Evolutionary conservation across 2,888 invertebrate species (phyloP), one percentile per base, ranked within the genome.

Genomic region (Melikaiella ostensackeni): DNA sequence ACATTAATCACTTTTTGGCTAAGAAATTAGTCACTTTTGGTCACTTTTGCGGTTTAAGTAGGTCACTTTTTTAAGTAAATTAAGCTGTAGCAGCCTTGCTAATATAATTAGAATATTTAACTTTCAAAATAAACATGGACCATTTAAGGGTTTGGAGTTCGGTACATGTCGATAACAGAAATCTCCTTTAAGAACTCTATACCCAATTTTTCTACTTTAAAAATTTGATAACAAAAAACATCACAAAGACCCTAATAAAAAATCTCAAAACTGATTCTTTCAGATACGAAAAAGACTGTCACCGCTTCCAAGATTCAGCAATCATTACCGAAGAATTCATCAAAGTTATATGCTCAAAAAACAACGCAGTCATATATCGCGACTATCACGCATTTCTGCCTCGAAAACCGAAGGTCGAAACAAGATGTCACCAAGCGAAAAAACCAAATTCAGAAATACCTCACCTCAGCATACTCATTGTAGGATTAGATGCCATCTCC

Each of bases 401-500:
- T 30, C 90, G 93, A 83, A 92, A 93, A 84, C 79, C 84, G 1
- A 66, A 79, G 16, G 86, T 86, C 9, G 91, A 91, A 75, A 79
- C 86, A 9, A 82, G 88, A 75, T 89, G 88, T 74, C 78, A 77
- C 1, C 50, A 76, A 2, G 74, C 63, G 76, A 82, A 64, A 87
- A 78, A 80, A 88, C 81, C 87, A 88, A 5, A 64, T 83, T 27
- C 66, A 79, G 70, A 74, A 76, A 38, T 2, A 24, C 57, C 21
- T 42, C 75, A 84, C 63, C 82, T 95, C 70, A 97, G 96, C 83
- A 94, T 98, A 0, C 92, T 98, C 80, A 92, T 98, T 46, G 91
- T 98, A 80, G 98, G 98, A 11, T 92, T 98, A 64, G 98, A 98
- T 89, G 95, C 97, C 13, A 94, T 98, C 35, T 98, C 98, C 0